phyloP scores from a whole-genome alignment of 2,888 invertebrate genomes.

The Gastrophysa polygoni region DNA sequence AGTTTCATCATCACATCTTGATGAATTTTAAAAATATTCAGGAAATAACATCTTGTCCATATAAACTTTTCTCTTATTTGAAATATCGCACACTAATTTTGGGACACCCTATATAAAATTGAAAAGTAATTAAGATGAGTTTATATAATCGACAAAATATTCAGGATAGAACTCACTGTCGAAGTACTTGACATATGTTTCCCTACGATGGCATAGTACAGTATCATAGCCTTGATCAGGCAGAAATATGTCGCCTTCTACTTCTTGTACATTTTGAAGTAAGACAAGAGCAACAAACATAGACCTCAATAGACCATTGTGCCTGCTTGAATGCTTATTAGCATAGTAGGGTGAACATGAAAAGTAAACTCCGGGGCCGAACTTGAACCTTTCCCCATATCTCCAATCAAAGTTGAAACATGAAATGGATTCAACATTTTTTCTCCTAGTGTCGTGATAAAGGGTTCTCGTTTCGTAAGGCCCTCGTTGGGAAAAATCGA shows the following conservation, averaged over 20 bases:
- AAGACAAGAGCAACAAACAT: conserved; percentile 51
- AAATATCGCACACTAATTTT: no score
- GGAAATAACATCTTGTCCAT: no score
- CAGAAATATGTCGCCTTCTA: conserved; percentile 33
- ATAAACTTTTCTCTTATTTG: no score
- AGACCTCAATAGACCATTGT: conserved; percentile 40
- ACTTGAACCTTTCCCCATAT: conserved; percentile 42
- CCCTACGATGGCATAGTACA: conserved; percentile 40
- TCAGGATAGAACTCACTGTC: conserved; percentile 54
- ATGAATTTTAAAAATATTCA: no score
- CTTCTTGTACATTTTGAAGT: conserved; percentile 38
- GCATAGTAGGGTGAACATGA: conserved; percentile 44
- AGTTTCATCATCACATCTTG: no score
- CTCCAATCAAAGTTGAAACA: conserved; percentile 49
- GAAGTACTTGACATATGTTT: conserved; percentile 52
- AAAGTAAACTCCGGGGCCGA: conserved; percentile 50
- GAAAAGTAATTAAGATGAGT: conserved; percentile 12
- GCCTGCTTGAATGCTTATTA: conserved; percentile 40
- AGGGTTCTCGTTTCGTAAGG: conserved; percentile 27
- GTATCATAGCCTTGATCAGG: conserved; percentile 48
- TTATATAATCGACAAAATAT: conserved; percentile 46
- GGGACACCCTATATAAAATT: not conserved
- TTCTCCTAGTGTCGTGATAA: conserved; percentile 45
- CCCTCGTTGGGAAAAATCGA: conserved; percentile 43
- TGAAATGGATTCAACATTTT: conserved; percentile 45